Evolutionary conservation across 2,113 vertebrate species (phyloP).

Genomic region (Coptodon bakossiorum): DNA sequence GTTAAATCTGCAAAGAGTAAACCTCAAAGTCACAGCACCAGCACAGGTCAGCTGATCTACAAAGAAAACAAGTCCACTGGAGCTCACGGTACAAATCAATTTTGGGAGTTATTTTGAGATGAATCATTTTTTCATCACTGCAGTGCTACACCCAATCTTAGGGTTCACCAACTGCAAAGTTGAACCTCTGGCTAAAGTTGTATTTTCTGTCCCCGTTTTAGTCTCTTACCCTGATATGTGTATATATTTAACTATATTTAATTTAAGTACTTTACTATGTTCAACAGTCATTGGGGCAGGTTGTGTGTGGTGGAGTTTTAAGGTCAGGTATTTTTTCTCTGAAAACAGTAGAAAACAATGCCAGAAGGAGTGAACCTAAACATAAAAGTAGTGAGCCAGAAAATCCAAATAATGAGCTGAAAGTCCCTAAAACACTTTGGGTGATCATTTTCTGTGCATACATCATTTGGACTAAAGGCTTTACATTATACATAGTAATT

Average conservation of each 20-base stretch:
- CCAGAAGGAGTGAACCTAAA: background rate
- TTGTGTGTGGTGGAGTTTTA: background rate
- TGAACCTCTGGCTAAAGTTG: background rate
- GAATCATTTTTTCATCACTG: background rate
- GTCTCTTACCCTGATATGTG: background rate
- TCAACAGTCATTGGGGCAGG: background rate
- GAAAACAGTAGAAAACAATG: background rate
- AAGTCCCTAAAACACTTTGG: background rate
- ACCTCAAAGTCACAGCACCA: background rate
- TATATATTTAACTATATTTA: background rate
- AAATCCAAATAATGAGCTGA: background rate
- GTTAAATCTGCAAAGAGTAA: background rate
- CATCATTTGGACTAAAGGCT: background rate
- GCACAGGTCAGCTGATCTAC: background rate
- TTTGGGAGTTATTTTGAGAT: background rate
- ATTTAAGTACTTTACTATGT: background rate
- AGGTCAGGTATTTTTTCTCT: background rate
- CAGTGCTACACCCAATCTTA: rapidly evolving
- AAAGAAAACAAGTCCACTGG: background rate
- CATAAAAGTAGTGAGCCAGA: background rate
- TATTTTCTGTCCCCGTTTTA: background rate
- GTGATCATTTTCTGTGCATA: background rate
- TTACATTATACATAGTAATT: background rate
- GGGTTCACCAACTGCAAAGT: background rate
- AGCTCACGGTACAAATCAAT: background rate